These are phyloP conservation scores for Ceraclea dissimilis DNA, from an alignment of 2,888 invertebrate species.

Conservation along the genomic window DNA sequence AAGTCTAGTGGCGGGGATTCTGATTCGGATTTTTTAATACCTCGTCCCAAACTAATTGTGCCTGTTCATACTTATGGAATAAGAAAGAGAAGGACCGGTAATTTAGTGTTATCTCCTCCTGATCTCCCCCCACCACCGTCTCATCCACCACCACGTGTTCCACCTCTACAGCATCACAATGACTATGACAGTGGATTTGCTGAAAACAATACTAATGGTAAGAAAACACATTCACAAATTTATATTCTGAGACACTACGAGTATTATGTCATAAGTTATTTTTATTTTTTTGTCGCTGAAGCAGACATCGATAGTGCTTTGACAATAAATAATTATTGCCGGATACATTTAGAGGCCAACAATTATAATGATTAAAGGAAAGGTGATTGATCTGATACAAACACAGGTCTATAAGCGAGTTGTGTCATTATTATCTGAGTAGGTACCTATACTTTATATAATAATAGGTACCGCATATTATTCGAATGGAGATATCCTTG, in stretches of 20 bases:
- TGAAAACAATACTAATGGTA: background rate
- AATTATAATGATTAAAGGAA: background rate
- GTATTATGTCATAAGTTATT: background rate
- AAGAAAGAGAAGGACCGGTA: constrained; percentile 72
- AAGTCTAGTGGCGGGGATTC: constrained; percentile 41
- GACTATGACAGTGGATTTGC: background rate
- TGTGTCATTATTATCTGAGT: too few species aligned
- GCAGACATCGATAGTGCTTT: too few species aligned
- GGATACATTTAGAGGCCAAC: background rate
- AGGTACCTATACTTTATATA: too few species aligned
- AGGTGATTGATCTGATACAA: background rate
- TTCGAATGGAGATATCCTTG: constrained; percentile 16
- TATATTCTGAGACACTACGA: background rate
- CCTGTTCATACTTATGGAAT: constrained; percentile 83
- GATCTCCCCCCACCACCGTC: constrained; percentile 3
- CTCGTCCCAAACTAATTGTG: constrained; percentile 77
- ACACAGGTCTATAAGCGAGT: too few species aligned
- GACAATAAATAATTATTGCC: too few species aligned
- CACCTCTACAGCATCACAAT: constrained; percentile 2
- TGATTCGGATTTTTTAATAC: constrained; percentile 71
- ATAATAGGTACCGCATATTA: too few species aligned
- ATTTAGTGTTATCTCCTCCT: constrained; percentile 43
- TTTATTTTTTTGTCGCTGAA: background rate
- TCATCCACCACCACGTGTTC: background rate
- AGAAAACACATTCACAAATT: background rate